Base-by-base conservation (phyloP, 2,797 vertebrate species). In the Ibycter americanus region DNA sequence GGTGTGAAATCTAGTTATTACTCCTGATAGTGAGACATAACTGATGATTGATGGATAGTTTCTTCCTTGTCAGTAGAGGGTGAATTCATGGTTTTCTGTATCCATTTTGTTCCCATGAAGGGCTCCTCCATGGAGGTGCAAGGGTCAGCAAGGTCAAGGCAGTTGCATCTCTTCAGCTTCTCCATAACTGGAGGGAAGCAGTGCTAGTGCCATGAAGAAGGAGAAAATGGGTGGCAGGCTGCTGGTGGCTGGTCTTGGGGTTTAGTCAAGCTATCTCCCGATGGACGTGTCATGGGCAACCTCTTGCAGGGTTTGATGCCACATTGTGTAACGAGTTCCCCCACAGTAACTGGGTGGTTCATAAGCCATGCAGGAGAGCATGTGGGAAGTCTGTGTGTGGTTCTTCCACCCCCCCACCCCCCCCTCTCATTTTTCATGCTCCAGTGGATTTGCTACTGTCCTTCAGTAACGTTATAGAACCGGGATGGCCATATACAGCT, bases 51-150 rank as follows among this genome's bases (percentile, higher is more conserved):
- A 34, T 71, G 25, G 49, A 4, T n/a, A 12, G n/a, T 32, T 71
- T 38, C 5, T 40, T 42, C 12, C 15, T 49, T 59, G 31, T 13
- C 23, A 17, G 16, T 8, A 58, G 34, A 42, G 19, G 21, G 12
- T 66, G 58, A n/a, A 70, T 55, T 13, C 6, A 1, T 32, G 10
- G 5, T 5, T 89, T 80, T 70, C 29, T 70, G 1, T 20, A 11
- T 56, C 17, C 1, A 0, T 25, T 23, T 52, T n/a, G 12, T 25
- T 5, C 4, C 11, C 2, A 0, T 23, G 25, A 52, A 62, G 32
- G 15, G 23, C 34, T 84, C 7, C 11, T 58, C 6, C 1, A 1
- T 36, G n/a, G n/a, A 38, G 49, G 9, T 61, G 54, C 3, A 38
- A 32, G 17, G 29, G 15, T 55, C n/a, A n/a, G n/a, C n/a, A n/a